Evolutionary conservation across 1,140 invertebrate species (phyloP).

Genomic region (Elymnias hypermnestra): DNA sequence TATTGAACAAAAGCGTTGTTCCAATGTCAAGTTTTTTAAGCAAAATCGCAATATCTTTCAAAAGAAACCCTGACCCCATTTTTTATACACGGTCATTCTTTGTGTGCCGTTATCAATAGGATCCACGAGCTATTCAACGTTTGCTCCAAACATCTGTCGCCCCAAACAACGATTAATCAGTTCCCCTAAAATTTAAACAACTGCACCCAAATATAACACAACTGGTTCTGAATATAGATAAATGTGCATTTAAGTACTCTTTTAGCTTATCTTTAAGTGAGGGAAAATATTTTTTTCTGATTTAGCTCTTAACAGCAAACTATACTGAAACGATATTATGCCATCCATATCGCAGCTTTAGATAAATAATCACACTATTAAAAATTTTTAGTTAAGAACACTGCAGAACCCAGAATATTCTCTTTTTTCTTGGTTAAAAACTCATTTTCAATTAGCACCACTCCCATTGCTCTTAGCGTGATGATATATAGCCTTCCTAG

Average conservation of each 20-base stretch:
- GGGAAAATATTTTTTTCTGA: too few species aligned
- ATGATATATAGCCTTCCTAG: too few species aligned
- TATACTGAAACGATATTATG: too few species aligned
- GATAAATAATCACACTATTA: too few species aligned
- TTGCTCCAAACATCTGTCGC: constrained; percentile 60
- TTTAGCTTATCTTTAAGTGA: too few species aligned
- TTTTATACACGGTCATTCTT: constrained; percentile 25
- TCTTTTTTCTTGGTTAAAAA: too few species aligned
- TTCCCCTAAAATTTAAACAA: constrained; percentile 35
- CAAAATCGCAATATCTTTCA: constrained; percentile 8
- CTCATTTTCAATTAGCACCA: too few species aligned
- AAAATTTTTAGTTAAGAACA: too few species aligned
- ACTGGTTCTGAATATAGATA: neutral
- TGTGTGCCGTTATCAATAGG: constrained; percentile 47
- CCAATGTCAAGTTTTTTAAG: neutral
- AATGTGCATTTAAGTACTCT: neutral
- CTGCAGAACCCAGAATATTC: too few species aligned
- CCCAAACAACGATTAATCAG: constrained; percentile 56
- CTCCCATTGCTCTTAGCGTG: too few species aligned
- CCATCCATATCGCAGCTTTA: too few species aligned
- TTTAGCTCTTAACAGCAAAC: too few species aligned
- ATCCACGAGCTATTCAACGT: constrained; percentile 49
- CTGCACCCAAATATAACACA: constrained; percentile 30
- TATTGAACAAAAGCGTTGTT: neutral
- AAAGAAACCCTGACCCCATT: constrained; percentile 18